These are phyloP conservation scores for Hypolimnas misippus DNA, from an alignment of 2,888 invertebrate species.

Conservation along the genomic window DNA sequence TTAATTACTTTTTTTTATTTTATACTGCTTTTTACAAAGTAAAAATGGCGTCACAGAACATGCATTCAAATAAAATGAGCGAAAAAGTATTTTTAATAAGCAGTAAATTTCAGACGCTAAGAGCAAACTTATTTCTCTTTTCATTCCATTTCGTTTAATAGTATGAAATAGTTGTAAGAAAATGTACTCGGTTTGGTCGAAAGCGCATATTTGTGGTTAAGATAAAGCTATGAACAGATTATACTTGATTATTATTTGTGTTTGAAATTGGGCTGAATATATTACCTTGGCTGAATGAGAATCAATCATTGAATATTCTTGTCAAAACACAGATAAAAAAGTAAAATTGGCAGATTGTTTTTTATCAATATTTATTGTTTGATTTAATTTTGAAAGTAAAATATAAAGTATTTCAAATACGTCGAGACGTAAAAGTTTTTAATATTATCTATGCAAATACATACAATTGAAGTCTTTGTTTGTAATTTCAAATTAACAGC, in stretches of 20 bases:
- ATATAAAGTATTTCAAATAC: neutral
- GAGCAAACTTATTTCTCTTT: slow-evolving; percentile 13
- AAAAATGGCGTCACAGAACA: slow-evolving; percentile 16
- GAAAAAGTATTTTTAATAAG: slow-evolving; percentile 37
- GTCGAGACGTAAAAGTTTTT: too few species aligned
- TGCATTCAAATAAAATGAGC: slow-evolving; percentile 26
- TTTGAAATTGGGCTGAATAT: neutral
- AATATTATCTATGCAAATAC: too few species aligned
- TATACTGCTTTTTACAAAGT: neutral
- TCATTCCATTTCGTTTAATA: slow-evolving; percentile 23
- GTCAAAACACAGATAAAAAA: neutral
- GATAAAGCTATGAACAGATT: slow-evolving; percentile 13
- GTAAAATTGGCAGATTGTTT: too few species aligned
- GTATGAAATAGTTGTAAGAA: slow-evolving; percentile 40
- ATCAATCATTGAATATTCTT: neutral
- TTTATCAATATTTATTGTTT: neutral
- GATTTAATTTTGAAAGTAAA: neutral
- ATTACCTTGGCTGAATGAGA: neutral
- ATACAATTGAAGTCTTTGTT: too few species aligned
- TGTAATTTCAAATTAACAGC: too few species aligned
- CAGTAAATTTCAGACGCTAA: slow-evolving; percentile 31
- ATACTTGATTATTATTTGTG: neutral
- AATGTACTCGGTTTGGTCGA: slow-evolving; percentile 23
- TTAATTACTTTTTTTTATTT: neutral
- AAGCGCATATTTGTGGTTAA: slow-evolving; percentile 17